phyloP scores from a whole-genome alignment of 2,888 invertebrate species.

The Epirrhoe alternata region DNA sequence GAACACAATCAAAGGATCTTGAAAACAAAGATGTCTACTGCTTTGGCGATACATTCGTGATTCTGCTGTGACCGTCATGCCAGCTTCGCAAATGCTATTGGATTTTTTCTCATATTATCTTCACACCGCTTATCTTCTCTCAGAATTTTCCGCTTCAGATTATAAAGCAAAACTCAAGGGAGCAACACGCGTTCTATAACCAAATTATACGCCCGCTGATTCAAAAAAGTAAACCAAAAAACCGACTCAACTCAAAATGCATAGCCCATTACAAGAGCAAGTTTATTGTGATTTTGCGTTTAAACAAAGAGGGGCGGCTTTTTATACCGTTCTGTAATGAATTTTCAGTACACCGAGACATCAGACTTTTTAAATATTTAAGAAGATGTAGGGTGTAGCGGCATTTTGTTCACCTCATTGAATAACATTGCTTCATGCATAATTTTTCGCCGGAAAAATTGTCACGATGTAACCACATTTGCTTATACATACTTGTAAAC shows the following conservation, averaged over 20 bases:
- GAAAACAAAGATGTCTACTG: too few relatives aligned
- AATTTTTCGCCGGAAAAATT: slow-evolving; percentile 70
- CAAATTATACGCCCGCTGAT: slow-evolving; percentile 44
- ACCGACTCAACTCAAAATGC: slow-evolving; percentile 66
- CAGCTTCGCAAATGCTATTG: neutral
- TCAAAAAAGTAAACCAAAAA: slow-evolving; percentile 63
- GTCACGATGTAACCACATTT: slow-evolving; percentile 46
- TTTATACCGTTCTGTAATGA: slow-evolving; percentile 76
- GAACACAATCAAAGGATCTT: too few relatives aligned
- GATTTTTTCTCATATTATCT: neutral
- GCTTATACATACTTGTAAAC: neutral
- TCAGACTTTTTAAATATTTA: slow-evolving; percentile 75
- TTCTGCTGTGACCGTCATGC: neutral
- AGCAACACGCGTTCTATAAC: slow-evolving; percentile 33
- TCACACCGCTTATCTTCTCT: neutral
- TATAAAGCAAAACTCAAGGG: slow-evolving; percentile 26
- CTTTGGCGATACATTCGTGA: too few relatives aligned
- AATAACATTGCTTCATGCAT: slow-evolving; percentile 82
- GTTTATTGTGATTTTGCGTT: slow-evolving; percentile 83
- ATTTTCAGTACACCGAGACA: slow-evolving; percentile 71
- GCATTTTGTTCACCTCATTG: slow-evolving; percentile 77
- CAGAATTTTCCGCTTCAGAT: slow-evolving; percentile 19
- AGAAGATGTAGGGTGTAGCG: slow-evolving; percentile 64
- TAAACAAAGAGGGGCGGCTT: slow-evolving; percentile 79
- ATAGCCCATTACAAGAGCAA: slow-evolving; percentile 75